Conservation (phyloP, 2,113 vertebrate species). For the Spea multiplicata region DNA sequence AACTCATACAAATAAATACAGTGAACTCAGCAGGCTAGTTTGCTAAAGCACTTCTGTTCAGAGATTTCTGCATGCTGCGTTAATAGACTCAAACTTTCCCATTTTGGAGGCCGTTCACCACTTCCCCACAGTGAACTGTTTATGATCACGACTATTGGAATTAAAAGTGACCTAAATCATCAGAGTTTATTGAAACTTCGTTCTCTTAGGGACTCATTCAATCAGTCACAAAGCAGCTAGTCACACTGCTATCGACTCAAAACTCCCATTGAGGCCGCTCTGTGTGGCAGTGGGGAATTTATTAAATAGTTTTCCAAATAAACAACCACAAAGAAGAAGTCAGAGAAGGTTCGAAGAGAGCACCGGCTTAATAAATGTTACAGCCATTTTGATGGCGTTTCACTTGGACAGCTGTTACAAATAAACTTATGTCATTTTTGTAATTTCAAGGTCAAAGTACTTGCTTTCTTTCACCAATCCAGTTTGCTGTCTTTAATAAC, state of each 20-base stretch:
- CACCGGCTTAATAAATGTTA: background rate
- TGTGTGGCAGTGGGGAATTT: conserved; percentile 18
- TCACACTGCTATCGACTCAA: conserved; percentile 26
- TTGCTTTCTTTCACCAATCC: too few relatives aligned
- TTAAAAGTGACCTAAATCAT: conserved; percentile 47
- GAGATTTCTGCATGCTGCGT: conserved; percentile 42
- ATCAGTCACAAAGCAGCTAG: conserved; percentile 29
- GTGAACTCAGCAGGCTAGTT: conserved; percentile 35
- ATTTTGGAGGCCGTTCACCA: conserved; percentile 37
- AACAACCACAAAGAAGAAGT: background rate
- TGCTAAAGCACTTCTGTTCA: conserved; percentile 36
- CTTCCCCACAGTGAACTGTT: conserved; percentile 45
- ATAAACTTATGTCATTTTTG: too few relatives aligned
- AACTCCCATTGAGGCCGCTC: conserved; percentile 30
- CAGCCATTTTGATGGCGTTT: background rate
- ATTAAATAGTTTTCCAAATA: background rate
- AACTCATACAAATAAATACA: conserved; percentile 43
- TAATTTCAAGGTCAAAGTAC: too few relatives aligned
- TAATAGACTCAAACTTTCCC: conserved; percentile 40
- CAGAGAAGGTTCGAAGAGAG: background rate
- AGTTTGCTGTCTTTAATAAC: too few relatives aligned
- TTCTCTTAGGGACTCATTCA: conserved; percentile 42
- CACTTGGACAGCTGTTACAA: too few relatives aligned
- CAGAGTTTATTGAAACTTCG: conserved; percentile 41
- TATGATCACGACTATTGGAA: conserved; percentile 41